phyloP scores from a whole-genome alignment of 2,113 vertebrate species.

The Excalfactoria chinensis region DNA sequence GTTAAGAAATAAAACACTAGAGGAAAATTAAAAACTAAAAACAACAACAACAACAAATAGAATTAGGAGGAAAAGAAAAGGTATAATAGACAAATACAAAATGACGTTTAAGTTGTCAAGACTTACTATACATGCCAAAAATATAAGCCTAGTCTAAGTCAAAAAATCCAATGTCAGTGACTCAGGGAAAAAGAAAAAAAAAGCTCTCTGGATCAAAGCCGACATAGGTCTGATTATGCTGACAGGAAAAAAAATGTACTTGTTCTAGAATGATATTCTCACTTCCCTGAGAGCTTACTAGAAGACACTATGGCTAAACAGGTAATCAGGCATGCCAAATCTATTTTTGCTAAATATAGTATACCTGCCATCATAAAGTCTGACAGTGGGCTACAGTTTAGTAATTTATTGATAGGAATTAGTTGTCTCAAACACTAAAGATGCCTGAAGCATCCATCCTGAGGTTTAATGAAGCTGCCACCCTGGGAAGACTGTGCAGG shows the following conservation, averaged over 20 bases:
- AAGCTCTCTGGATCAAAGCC: background rate
- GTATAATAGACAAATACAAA: background rate
- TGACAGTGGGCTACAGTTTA: background rate
- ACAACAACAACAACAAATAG: background rate
- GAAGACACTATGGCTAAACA: conserved; percentile 25
- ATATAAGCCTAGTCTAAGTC: background rate
- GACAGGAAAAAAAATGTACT: background rate
- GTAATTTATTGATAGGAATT: background rate
- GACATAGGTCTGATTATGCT: conserved; percentile 28
- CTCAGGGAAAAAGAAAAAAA: background rate
- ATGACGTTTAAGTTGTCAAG: conserved; percentile 2
- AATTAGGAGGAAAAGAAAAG: background rate
- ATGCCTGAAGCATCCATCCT: background rate
- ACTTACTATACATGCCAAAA: background rate
- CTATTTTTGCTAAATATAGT: conserved; percentile 32
- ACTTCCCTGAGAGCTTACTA: conserved; percentile 2
- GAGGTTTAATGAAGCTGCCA: background rate
- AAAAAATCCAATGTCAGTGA: background rate
- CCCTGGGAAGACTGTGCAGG: background rate
- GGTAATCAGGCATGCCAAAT: conserved; percentile 13
- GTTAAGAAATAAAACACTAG: background rate
- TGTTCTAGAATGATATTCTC: conserved; percentile 26
- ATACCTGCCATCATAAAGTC: background rate
- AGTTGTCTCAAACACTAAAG: background rate
- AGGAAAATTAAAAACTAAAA: background rate